Conservation (phyloP, 2,888 invertebrate species). For the Sipunculus nudus region DNA sequence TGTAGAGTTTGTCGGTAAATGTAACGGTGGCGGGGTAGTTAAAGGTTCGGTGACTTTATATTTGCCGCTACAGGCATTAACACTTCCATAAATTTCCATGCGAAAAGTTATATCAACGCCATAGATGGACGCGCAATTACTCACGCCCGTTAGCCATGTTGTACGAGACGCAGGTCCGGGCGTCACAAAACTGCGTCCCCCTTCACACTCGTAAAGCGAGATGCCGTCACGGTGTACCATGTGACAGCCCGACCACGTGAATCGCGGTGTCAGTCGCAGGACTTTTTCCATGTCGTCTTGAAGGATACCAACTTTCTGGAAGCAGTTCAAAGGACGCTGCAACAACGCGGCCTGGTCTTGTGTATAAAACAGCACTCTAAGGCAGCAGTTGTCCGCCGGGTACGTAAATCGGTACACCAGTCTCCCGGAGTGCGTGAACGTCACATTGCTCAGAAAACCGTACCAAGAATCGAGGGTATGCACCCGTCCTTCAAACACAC, state of each 20-base stretch:
- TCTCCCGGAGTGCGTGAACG: slow-evolving; percentile 28
- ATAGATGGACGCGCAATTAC: slow-evolving; percentile 31
- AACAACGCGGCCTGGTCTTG: slow-evolving; percentile 34
- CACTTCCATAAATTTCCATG: slow-evolving; percentile 34
- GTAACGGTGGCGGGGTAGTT: too few species aligned
- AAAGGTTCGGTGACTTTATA: too few species aligned
- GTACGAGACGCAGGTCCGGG: slow-evolving; percentile 11
- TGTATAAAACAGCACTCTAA: slow-evolving; percentile 36
- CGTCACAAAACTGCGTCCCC: slow-evolving; percentile 32
- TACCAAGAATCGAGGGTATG: slow-evolving; percentile 38
- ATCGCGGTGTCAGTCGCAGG: slow-evolving; percentile 35
- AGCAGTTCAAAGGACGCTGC: slow-evolving; percentile 36
- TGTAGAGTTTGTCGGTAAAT: too few species aligned
- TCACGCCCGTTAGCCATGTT: slow-evolving; percentile 37
- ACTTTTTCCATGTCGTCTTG: slow-evolving; percentile 35
- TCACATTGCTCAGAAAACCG: slow-evolving; percentile 39
- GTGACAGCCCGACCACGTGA: slow-evolving; percentile 40
- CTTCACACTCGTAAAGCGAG: slow-evolving; percentile 31
- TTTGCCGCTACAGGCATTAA: too few species aligned
- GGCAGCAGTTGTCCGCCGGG: slow-evolving; percentile 38
- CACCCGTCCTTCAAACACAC: slow-evolving; percentile 31
- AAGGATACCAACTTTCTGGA: slow-evolving; percentile 34
- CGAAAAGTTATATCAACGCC: slow-evolving; percentile 35
- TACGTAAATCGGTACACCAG: slow-evolving; percentile 33
- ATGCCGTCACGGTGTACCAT: slow-evolving; percentile 25